Percentiles rank a stretch among this genome's conserved stretches.
Conservation (phyloP, 2,797 vertebrate genomes). For the Momotus momota region DNA sequence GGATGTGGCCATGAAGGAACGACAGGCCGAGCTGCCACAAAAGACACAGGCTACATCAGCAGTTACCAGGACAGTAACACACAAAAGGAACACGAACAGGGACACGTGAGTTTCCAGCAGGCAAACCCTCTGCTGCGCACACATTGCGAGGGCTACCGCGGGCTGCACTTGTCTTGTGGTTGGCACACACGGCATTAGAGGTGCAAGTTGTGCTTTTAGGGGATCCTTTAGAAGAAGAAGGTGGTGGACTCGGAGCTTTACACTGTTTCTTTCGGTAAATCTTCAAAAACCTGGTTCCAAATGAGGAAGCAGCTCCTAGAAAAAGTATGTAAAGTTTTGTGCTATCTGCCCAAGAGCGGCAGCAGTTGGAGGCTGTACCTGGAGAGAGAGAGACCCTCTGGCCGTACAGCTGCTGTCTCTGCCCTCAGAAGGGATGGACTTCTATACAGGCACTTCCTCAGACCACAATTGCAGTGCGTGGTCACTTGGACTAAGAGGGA, state of each 20-base stretch:
- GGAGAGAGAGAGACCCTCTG: background rate
- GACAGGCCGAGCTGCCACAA: background rate
- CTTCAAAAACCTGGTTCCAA: background rate
- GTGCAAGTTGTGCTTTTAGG: fast-evolving
- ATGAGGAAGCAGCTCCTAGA: background rate
- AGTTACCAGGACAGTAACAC: background rate
- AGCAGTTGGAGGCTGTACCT: background rate
- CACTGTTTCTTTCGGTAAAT: background rate
- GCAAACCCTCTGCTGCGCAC: fast-evolving
- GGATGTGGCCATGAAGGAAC: background rate
- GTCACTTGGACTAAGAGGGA: background rate
- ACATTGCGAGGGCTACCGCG: fast-evolving
- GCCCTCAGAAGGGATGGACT: background rate
- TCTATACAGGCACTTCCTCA: background rate
- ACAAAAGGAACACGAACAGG: background rate
- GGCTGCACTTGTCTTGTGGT: background rate
- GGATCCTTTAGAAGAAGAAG: background rate
- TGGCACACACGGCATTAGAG: fast-evolving
- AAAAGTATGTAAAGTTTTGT: background rate
- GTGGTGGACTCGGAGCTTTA: background rate
- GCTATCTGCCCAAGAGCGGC: background rate
- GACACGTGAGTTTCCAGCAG: background rate
- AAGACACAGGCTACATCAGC: background rate
- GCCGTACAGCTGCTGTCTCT: background rate
- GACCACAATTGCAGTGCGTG: background rate